These are phyloP conservation scores for Zygaena filipendulae DNA, from an alignment of 2,888 invertebrate genomes.

Conservation along the genomic window DNA sequence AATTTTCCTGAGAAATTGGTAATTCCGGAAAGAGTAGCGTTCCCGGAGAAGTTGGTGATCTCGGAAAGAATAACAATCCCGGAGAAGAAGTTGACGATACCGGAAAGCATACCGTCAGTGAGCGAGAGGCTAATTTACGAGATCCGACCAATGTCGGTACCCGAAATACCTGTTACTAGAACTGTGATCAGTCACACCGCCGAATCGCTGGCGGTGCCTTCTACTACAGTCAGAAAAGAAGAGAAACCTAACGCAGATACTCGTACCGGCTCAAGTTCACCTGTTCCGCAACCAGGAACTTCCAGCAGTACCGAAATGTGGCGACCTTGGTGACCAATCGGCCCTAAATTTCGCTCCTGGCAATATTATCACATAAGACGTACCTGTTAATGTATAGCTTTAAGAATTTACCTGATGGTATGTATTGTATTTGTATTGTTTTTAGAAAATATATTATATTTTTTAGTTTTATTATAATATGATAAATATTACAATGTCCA, in stretches of 20 bases:
- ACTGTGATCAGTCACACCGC: constrained; percentile 59
- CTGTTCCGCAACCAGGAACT: constrained; percentile 41
- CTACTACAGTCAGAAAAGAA: constrained; percentile 19
- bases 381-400: constrained; percentile 35
- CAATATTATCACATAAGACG: too few relatives aligned
- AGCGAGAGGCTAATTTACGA: constrained; percentile 23
- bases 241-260: constrained; percentile 26
- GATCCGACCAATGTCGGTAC: constrained; percentile 11
- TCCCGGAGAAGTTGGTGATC: constrained; percentile 13
- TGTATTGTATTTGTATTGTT: too few relatives aligned
- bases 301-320: constrained; percentile 48
- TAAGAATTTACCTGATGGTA: constrained; percentile 49
- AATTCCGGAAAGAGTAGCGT: too few relatives aligned
- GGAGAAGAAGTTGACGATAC: constrained; percentile 33
- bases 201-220: constrained; percentile 42
- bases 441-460: too few relatives aligned
- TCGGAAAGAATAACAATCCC: constrained; percentile 19
- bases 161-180: constrained; percentile 19
- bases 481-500: too few relatives aligned
- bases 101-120: constrained; percentile 41
- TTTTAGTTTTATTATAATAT: too few relatives aligned
- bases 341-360: neutral
- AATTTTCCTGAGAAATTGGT: too few relatives aligned
- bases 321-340: constrained; percentile 55
- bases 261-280: constrained; percentile 28